Percentiles rank a stretch among this genome's conserved stretches.
Evolutionary conservation across 2,888 invertebrate species (phyloP).

Genomic region (Limulus polyphemus): DNA sequence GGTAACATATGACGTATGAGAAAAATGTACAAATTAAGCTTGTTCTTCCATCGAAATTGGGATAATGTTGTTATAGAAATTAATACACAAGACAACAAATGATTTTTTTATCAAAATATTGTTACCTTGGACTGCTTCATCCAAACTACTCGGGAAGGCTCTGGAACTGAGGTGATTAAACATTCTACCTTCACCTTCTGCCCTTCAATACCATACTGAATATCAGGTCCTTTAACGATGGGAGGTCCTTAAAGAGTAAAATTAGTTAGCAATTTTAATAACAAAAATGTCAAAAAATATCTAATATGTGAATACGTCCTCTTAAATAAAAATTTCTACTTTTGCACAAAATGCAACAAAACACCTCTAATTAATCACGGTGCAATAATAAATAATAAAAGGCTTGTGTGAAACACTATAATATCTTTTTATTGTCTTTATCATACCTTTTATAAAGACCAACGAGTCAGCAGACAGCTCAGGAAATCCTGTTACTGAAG

Average conservation of each 20-base stretch:
- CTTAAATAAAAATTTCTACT: too few species aligned
- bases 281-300: not conserved
- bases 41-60: too few species aligned
- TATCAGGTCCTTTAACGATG: constrained; percentile 51
- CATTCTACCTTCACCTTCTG: constrained; percentile 74
- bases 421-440: too few species aligned
- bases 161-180: constrained; percentile 74
- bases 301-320: too few species aligned
- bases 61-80: too few species aligned
- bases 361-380: too few species aligned
- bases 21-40: too few species aligned
- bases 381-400: too few species aligned
- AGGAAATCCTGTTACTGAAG: constrained; percentile 70
- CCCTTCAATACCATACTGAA: constrained; percentile 69
- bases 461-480: constrained; percentile 70
- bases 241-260: constrained; percentile 25
- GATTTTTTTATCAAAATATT: too few species aligned
- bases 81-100: too few species aligned
- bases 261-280: not conserved
- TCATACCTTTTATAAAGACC: constrained; percentile 56
- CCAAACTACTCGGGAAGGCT: constrained; percentile 76
- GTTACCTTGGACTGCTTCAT: not conserved
- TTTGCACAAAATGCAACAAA: not conserved
- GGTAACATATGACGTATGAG: too few species aligned
- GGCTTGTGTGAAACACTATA: too few species aligned